Percentiles rank a stretch among this genome's conserved stretches.
These are phyloP conservation scores for Bos taurus DNA, from an alignment of 2,113 vertebrate species.

Conservation along the genomic window DNA sequence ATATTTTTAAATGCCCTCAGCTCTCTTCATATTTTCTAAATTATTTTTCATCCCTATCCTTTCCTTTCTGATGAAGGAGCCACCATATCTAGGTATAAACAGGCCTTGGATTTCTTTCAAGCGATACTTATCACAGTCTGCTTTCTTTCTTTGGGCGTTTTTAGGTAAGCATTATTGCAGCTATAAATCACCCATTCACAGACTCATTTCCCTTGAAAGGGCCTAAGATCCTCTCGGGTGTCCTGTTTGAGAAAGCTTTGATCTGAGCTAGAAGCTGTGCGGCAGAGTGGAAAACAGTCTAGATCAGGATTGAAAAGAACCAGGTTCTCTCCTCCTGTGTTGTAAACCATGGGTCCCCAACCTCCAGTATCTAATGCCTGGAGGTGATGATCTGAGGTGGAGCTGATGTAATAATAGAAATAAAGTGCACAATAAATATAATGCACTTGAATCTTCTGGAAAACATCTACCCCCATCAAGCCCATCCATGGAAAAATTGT, in stretches of 20 bases:
- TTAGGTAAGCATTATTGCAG: slow-evolving; percentile 35
- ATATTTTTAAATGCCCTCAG: neutral
- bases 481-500: neutral
- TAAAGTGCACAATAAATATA: neutral
- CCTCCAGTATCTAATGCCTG: neutral
- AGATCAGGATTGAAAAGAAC: neutral
- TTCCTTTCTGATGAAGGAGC: neutral
- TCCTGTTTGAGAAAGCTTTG: slow-evolving; percentile 28
- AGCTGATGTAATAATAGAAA: neutral
- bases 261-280: slow-evolving; percentile 7
- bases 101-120: neutral
- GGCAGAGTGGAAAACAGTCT: neutral
- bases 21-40: neutral
- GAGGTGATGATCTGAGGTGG: neutral
- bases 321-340: neutral
- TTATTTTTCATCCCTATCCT: neutral
- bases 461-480: neutral
- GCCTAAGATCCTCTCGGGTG: neutral
- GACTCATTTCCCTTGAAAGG: slow-evolving; percentile 37
- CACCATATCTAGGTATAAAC: slow-evolving; percentile 31
- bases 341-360: neutral
- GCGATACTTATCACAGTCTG: neutral
- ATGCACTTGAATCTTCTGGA: neutral
- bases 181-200: slow-evolving; percentile 57
- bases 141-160: slow-evolving; percentile 45